Base-by-base conservation (phyloP, 2,888 invertebrate species). In the Pseudanteris insignis region DNA sequence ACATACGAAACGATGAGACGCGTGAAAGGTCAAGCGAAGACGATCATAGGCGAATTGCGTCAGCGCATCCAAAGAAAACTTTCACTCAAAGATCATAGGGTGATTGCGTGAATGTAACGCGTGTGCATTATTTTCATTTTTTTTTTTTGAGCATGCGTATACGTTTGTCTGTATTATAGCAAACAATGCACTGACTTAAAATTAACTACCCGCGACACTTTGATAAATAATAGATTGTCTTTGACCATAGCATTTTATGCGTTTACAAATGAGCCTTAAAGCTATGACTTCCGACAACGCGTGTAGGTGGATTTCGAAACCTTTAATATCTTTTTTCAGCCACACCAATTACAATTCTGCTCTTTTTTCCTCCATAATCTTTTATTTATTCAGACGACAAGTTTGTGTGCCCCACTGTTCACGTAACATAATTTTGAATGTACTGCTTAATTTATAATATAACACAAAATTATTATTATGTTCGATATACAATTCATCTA, bases 21-120 rank as follows among this genome's bases (percentile, higher is more conserved):
- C 61, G 50, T 47, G 64, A 71, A 72, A 72, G 72, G 70, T 70
- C 67, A 70, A 59, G 24, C 60, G 65, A 69, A 67, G 66, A 70
- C 60, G 69, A 67, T 48, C 48, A 57, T 61, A 53, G 54, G 53
- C 40, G 29, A 43, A 66, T 71, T 73, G 69, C 72, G 58, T 72
- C 68, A 72, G 48, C 13, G 40, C 34, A 36, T 66, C 65, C 67
- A 68, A 66, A 67, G 65, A n/a, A n/a, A n/a, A 73, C 72, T 73
- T 73, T 73, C 72, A 72, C 72, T 66, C 41, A 59, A 44, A 38
- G 53, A 43, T 55, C 51, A 53, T 46, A 28, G 33, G 51, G 44
- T 25, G 24, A 41, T 28, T 51, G 53, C 40, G 48, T 46, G 60
- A 54, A 40, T 60, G 55, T 57, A 38, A 33, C 44, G 30, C 44